Evolutionary conservation across 1,140 invertebrate species (phyloP).

Genomic region (Diuraphis noxia): DNA sequence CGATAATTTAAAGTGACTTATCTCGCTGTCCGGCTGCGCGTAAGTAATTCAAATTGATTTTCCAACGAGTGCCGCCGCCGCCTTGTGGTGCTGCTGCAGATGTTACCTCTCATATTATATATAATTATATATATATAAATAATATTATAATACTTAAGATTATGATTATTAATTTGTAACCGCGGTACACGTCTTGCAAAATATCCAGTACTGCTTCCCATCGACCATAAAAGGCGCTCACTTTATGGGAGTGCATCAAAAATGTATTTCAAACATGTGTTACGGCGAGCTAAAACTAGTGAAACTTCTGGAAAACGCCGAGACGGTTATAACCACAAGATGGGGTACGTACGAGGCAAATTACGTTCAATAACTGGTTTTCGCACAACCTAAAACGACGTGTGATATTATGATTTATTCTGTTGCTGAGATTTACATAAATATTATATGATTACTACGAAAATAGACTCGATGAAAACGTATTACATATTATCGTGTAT

Average conservation of each 20-base stretch:
- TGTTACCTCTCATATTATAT: not conserved
- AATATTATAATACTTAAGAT: not conserved
- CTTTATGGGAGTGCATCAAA: not conserved
- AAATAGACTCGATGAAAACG: not conserved
- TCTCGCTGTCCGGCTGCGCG: constrained; percentile 5
- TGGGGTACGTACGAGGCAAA: not conserved
- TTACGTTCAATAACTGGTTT: not conserved
- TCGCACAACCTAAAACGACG: not conserved
- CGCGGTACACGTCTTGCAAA: not conserved
- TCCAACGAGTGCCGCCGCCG: not conserved
- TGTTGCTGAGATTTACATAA: not conserved
- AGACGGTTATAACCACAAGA: not conserved
- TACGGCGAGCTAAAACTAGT: not conserved
- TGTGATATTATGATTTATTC: not conserved
- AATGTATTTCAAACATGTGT: not conserved
- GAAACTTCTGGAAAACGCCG: not conserved
- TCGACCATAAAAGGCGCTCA: not conserved
- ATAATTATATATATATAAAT: not conserved
- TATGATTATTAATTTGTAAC: not conserved
- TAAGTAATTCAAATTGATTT: constrained; percentile 29
- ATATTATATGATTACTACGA: not conserved
- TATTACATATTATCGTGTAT: not conserved
- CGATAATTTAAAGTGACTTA: constrained; percentile 33
- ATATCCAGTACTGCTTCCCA: not conserved
- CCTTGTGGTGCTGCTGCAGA: not conserved